Base-by-base conservation (phyloP, 2,888 invertebrate species). In the Acrocera orbiculus region DNA sequence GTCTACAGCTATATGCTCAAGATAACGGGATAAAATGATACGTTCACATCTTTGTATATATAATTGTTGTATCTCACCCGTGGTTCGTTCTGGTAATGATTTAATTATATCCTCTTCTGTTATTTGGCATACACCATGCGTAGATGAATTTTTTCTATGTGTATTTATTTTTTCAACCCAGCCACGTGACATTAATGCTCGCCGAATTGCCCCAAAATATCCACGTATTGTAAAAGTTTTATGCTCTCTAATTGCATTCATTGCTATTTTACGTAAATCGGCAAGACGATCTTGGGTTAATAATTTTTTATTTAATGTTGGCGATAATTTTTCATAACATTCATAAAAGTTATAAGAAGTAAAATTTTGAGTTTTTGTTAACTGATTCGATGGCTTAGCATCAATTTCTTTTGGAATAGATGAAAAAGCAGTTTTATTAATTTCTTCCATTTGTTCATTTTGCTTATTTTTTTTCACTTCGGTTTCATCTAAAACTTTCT, bases 1-100 rank as follows among this genome's bases (percentile, higher is more conserved):
- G 49, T 89, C 83, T 2, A 86, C 80, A 1, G 77, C 72, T 46
- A 77, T 73, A 47, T 79, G 76, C 46, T 76, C 74, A 49, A 87
- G 66, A 56, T 86, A 76, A 45, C 82, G 68, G 4, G 76, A 79
- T 50, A 81, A 67, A 32, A 76, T 70, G 52, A 69, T 69, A 39
- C 71, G 64, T 52, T 80, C 79, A 32, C 76, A 73, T 58, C 70
- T 76, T 3, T 67, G 62, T 7, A 71, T 58, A 43, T 68, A 66
- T 40, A 70, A 69, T 46, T 56, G 62, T 49, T 55, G 61, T 48
- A 46, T 65, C 38, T 61, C 60, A 10, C 54, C 58, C 0, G 52
- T 51, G 30, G 52, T 51, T 14, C 61, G 50, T 35, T 55, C 54
- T 5, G 59, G 61, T 34, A 61, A 38, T 19, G 36, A 37, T 5